Conservation (phyloP, 2,113 vertebrate genomes). For the Genyomyrus donnyi region DNA sequence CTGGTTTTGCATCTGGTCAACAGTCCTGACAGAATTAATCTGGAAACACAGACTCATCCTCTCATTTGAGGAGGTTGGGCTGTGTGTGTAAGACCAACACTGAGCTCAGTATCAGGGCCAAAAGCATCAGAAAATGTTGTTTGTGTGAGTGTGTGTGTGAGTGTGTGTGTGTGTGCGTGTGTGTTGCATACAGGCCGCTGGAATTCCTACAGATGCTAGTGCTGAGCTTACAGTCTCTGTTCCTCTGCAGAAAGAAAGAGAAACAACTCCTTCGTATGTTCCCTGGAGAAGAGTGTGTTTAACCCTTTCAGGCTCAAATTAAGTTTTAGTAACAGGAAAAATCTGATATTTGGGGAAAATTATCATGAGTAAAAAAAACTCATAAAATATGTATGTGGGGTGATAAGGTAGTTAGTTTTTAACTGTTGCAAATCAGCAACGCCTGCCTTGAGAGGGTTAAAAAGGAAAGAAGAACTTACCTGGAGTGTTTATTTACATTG, state of each 20-base stretch:
- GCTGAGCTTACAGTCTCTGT: background rate
- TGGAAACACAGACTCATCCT: background rate
- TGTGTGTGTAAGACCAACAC: background rate
- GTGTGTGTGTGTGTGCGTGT: background rate
- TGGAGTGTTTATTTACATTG: slow-evolving; percentile 7
- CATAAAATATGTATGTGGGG: no score
- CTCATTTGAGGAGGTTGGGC: background rate
- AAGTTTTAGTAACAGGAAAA: no score
- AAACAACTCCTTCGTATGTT: background rate
- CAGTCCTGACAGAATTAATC: slow-evolving; percentile 7
- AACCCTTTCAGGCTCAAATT: no score
- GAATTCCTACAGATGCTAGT: background rate
- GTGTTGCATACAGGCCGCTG: background rate
- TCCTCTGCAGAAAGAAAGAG: background rate
- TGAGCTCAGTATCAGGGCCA: background rate
- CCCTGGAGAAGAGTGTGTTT: background rate
- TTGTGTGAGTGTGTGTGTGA: background rate
- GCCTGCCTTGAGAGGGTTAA: no score
- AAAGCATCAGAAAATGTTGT: background rate
- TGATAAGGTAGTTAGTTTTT: no score
- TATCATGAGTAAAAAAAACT: no score
- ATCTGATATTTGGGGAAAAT: no score
- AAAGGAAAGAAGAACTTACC: background rate
- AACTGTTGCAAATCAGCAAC: no score
- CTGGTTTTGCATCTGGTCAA: slow-evolving; percentile 10